Conservation (phyloP, 2,797 vertebrate species). For the Mus caroli region DNA sequence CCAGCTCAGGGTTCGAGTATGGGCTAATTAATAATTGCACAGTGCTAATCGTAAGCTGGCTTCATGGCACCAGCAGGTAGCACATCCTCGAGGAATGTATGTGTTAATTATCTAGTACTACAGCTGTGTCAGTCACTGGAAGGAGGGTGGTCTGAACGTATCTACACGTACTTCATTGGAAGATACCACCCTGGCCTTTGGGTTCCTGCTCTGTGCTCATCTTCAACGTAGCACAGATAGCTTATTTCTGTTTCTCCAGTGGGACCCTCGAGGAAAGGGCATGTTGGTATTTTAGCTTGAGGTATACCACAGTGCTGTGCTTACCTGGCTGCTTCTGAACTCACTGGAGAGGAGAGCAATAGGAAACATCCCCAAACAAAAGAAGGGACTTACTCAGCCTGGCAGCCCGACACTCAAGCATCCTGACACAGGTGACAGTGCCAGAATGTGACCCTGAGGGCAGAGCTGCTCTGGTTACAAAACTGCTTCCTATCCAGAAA, state of each 20-base stretch:
- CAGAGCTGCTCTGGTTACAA: constrained; percentile 1
- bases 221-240: background rate
- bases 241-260: constrained; percentile 21
- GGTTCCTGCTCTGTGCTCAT: background rate
- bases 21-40: constrained; percentile 70
- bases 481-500: constrained; percentile 49
- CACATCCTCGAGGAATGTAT: constrained; percentile 21
- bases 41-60: constrained; percentile 39
- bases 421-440: background rate
- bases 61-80: constrained; percentile 24
- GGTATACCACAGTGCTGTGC: background rate
- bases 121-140: background rate
- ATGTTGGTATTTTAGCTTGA: background rate
- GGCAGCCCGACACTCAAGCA: background rate
- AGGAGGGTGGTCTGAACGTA: constrained; percentile 20
- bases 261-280: background rate
- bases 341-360: background rate
- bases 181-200: background rate
- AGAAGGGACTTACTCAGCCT: background rate
- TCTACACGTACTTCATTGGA: background rate
- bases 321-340: background rate
- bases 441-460: background rate
- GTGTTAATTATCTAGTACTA: constrained; percentile 54
- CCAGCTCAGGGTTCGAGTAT: constrained; percentile 46
- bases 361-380: background rate